phyloP scores from a whole-genome alignment of 2,888 invertebrate genomes.

The Drosophila yooni region DNA sequence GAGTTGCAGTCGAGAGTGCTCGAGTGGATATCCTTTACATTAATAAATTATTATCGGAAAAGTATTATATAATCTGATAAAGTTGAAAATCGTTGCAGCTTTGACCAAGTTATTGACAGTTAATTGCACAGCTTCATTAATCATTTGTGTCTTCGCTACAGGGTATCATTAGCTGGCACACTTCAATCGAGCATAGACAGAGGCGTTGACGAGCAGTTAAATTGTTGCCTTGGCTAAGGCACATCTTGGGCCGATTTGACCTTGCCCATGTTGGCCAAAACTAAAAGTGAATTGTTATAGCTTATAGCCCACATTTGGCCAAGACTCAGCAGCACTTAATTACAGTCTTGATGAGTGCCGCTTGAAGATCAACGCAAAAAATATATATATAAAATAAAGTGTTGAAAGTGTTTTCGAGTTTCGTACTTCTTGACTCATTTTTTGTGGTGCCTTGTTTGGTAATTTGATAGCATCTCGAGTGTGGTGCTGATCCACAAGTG shows the following conservation, averaged over 20 bases:
- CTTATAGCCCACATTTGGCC: conserved; percentile 54
- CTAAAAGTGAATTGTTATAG: conserved; percentile 10
- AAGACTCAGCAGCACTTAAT: conserved; percentile 47
- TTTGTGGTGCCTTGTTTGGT: conserved; percentile 38
- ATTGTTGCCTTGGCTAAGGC: conserved; percentile 20
- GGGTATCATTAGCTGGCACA: neutral
- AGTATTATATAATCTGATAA: neutral
- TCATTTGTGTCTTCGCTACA: neutral
- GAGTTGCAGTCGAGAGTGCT: neutral
- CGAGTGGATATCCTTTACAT: neutral
- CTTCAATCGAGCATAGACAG: neutral
- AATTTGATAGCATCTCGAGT: conserved; percentile 62
- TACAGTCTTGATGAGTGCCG: conserved; percentile 59
- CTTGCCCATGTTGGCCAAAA: conserved; percentile 29
- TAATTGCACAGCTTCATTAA: neutral
- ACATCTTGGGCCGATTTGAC: conserved; percentile 36
- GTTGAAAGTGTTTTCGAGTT: conserved; percentile 56
- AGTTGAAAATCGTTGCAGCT: neutral
- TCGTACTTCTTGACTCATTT: neutral
- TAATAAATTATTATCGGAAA: neutral
- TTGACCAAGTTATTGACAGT: neutral
- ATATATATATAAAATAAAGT: neutral
- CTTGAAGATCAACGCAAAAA: conserved; percentile 14
- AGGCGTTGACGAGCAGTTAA: conserved; percentile 6
- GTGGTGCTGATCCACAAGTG: conserved; percentile 42